Conservation (phyloP, 2,113 vertebrate genomes). For the Zeus faber region DNA sequence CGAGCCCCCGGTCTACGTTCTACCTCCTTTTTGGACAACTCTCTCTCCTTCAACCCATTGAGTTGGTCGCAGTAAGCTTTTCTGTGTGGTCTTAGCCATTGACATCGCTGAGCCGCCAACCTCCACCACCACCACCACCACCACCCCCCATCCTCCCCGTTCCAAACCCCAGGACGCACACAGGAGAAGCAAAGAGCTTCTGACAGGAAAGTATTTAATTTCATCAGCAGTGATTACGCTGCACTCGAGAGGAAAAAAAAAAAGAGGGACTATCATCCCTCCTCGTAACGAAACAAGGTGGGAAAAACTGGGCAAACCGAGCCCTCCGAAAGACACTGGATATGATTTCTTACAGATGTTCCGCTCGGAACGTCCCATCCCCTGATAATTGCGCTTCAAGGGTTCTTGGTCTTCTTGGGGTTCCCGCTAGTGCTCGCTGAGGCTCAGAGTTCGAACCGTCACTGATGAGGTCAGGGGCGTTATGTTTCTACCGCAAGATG, state of each 20-base stretch:
- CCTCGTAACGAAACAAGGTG: constrained; percentile 45
- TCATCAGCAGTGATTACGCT: constrained; percentile 57
- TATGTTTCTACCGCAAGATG: constrained; percentile 11
- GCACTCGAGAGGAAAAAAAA: constrained; percentile 39
- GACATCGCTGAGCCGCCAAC: constrained; percentile 17
- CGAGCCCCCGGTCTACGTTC: too few species aligned
- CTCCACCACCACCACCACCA: too few species aligned
- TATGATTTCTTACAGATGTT: constrained; percentile 62
- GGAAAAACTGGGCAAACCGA: constrained; percentile 9
- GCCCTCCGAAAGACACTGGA: constrained; percentile 43
- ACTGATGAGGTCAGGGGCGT: constrained; percentile 3
- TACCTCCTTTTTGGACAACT: too few species aligned
- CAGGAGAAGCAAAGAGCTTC: constrained; percentile 36
- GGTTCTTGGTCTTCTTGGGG: constrained; percentile 11
- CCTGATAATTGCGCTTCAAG: constrained; percentile 29
- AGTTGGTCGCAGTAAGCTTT: constrained; percentile 24
- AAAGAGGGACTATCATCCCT: constrained; percentile 51
- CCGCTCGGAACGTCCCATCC: constrained; percentile 27
- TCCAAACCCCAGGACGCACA: constrained; percentile 35
- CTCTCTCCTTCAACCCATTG: constrained; percentile 10
- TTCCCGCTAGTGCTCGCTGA: constrained; percentile 10
- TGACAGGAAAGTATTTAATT: constrained; percentile 52
- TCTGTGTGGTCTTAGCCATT: constrained; percentile 42
- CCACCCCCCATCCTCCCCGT: constrained; percentile 17
- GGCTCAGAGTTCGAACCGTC: constrained; percentile 10